These are phyloP conservation scores for Erynnis tages DNA, from an alignment of 2,888 invertebrate species.

Conservation along the genomic window DNA sequence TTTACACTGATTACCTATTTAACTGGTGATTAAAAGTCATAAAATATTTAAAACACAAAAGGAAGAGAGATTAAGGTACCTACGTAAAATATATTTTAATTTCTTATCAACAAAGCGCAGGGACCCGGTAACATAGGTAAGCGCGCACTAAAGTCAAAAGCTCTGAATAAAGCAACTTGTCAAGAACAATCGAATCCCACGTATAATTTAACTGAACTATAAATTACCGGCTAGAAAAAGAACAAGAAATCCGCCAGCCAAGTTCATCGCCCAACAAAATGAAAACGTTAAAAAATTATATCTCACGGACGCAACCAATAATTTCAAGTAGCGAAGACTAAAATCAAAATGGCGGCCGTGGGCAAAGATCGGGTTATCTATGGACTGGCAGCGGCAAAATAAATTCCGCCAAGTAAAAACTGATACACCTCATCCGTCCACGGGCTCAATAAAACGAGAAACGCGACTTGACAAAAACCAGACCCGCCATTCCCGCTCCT, in stretches of 20 bases:
- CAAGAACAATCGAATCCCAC: slow-evolving; percentile 12
- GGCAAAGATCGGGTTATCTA: slow-evolving; percentile 60
- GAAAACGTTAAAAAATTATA: slow-evolving; percentile 36
- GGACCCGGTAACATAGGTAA: no score
- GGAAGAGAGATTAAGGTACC: no score
- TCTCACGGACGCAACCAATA: slow-evolving; percentile 48
- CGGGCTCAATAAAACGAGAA: slow-evolving; percentile 62
- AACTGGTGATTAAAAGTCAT: no score
- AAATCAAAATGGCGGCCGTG: slow-evolving; percentile 67
- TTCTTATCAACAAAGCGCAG: no score
- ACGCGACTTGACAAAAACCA: slow-evolving; percentile 53
- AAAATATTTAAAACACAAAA: no score
- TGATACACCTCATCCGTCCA: slow-evolving; percentile 63
- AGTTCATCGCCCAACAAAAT: slow-evolving; percentile 23
- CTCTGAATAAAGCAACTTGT: no score
- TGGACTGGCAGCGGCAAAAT: slow-evolving; percentile 42
- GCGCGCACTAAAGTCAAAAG: no score
- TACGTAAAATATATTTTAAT: no score
- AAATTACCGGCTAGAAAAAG: not conserved
- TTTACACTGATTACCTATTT: no score
- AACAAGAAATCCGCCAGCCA: not conserved
- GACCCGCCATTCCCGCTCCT: slow-evolving; percentile 42
- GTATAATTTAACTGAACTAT: slow-evolving; percentile 17
- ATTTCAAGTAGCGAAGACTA: slow-evolving; percentile 70
- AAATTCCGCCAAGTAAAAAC: slow-evolving; percentile 63